phyloP scores from a whole-genome alignment of 2,888 invertebrate genomes.

The Heliconius ethilla region DNA sequence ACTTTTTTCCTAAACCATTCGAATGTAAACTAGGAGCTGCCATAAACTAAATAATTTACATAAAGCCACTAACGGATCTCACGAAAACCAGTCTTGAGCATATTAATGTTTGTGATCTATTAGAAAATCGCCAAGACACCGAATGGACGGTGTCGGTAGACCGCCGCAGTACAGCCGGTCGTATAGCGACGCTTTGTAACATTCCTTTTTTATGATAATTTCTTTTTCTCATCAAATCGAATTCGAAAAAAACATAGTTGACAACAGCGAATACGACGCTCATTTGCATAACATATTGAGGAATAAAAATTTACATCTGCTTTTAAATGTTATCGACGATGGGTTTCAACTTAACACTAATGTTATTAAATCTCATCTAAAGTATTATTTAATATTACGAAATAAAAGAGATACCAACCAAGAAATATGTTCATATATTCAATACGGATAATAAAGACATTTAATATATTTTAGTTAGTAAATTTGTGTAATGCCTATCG shows the following conservation, averaged over 20 bases:
- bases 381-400: slow-evolving; percentile 23
- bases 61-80: slow-evolving; percentile 81
- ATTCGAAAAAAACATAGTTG: slow-evolving; percentile 52
- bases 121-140: slow-evolving; percentile 74
- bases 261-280: slow-evolving; percentile 51
- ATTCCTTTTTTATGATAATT: slow-evolving; percentile 69
- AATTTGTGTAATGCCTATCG: slow-evolving; percentile 51
- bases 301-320: slow-evolving; percentile 53
- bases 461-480: background rate
- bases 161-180: slow-evolving; percentile 50
- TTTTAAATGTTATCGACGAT: slow-evolving; percentile 39
- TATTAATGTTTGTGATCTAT: slow-evolving; percentile 80
- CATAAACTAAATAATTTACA: slow-evolving; percentile 78
- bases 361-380: slow-evolving; percentile 25
- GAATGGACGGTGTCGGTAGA: slow-evolving; percentile 50
- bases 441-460: background rate
- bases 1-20: slow-evolving; percentile 63
- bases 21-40: slow-evolving; percentile 76
- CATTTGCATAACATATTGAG: slow-evolving; percentile 60
- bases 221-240: slow-evolving; percentile 59
- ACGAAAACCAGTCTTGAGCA: slow-evolving; percentile 73
- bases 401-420: background rate
- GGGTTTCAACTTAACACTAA: slow-evolving; percentile 20
- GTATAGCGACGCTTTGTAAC: slow-evolving; percentile 53
- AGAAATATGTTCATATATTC: background rate